Percentiles rank a stretch among this genome's conserved stretches.
These are phyloP conservation scores for Cryptotis parvus DNA, from an alignment of 2,113 vertebrate species.

Conservation along the genomic window DNA sequence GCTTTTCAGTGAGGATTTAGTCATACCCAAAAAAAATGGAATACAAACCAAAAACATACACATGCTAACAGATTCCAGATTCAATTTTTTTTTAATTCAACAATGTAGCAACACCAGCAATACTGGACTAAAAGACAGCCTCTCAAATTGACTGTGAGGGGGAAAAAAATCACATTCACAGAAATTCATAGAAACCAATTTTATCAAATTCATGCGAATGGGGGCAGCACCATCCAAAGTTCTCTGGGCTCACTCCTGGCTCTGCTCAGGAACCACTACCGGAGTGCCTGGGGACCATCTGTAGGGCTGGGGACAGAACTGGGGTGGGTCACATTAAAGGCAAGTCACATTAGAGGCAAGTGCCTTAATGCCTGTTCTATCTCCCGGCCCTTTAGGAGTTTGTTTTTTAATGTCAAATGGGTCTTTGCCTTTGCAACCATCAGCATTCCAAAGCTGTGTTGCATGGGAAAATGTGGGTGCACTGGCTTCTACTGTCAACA, in stretches of 20 bases:
- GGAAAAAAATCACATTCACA: constrained; percentile 25
- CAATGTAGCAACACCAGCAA: neutral
- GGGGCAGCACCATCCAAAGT: too few species aligned
- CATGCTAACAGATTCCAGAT: constrained; percentile 28
- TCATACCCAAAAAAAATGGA: neutral
- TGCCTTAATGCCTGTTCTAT: too few species aligned
- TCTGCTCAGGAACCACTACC: too few species aligned
- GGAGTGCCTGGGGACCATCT: too few species aligned
- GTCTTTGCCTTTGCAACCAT: neutral
- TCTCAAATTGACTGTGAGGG: neutral
- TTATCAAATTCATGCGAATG: neutral
- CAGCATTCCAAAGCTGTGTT: neutral
- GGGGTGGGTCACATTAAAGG: too few species aligned
- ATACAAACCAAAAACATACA: constrained; percentile 17
- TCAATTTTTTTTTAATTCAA: neutral
- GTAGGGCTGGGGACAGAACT: too few species aligned
- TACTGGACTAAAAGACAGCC: neutral
- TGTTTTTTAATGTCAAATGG: neutral
- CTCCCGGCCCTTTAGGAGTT: too few species aligned
- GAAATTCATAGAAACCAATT: neutral
- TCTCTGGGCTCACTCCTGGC: too few species aligned
- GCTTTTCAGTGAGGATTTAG: neutral
- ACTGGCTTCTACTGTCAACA: neutral
- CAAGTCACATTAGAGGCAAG: too few species aligned
- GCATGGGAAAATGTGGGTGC: neutral